Base-by-base conservation (phyloP, 2,797 vertebrate species). In the Spondyliosoma cantharus region DNA sequence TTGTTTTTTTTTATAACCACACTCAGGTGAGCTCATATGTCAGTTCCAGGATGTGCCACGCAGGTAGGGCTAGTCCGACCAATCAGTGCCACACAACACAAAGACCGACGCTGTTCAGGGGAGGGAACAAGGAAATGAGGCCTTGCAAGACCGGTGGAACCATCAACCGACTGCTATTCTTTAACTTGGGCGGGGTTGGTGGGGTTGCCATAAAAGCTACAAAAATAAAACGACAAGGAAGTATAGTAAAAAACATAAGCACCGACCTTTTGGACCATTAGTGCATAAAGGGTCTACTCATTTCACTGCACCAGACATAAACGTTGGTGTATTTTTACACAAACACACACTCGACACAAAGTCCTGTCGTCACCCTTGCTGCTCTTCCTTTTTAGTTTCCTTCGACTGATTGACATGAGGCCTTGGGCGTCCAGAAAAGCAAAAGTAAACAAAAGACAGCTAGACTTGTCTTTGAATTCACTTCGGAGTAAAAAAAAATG, bases 21-120 rank as follows among this genome's bases (percentile, higher is more conserved):
- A 89, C 80, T 91, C 89, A 89, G 90, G 86, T 93, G 84, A 92
- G 92, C 90, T 94, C 77, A 61, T 90, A 78, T 93, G 93, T 94
- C 94, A 84, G 93, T 94, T 93, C 87, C 91, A 94, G 93, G 94
- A 95, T 93, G 90, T 94, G 92, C 93, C 93, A 94, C 90, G 90
- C 93, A 94, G 86, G 90, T 94, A 88, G 87, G 77, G 80, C 42
- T 59, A 74, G 88, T 61, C 81, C 60, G 75, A 86, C 94, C 95
- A 94, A 95, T 94, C 93, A 86, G 68, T 71, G 92, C 71, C 76
- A 65, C 65, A 78, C 87, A 91, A 83, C 89, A 94, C 93, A 93
- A 93, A 94, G 91, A 78, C 77, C 76, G 67, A 78, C 20, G 49
- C 81, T 87, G 90, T 85, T 85, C 54, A 85, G 81, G 92, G 93